phyloP scores from a whole-genome alignment of 2,888 invertebrate genomes.

The Zele albiditarsus region DNA sequence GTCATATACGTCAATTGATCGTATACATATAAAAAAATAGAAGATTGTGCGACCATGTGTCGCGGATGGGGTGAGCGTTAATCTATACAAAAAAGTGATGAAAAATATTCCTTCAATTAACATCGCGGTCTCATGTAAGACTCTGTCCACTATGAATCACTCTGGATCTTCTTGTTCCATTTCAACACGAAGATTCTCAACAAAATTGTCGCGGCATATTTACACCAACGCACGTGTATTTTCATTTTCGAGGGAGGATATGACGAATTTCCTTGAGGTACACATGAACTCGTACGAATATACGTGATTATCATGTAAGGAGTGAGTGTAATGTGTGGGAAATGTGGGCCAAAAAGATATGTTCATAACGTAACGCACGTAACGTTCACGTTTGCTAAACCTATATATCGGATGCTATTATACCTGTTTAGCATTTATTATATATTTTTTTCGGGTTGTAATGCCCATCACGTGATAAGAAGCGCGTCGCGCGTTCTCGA shows the following conservation, averaged over 20 bases:
- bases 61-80: neutral
- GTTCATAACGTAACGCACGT: neutral
- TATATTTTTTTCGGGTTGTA: slow-evolving; percentile 53
- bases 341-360: slow-evolving; percentile 5
- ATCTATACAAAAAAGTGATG: neutral
- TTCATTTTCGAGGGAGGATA: too few species aligned
- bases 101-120: neutral
- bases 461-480: slow-evolving; percentile 26
- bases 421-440: slow-evolving; percentile 54
- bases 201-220: slow-evolving; percentile 53
- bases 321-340: neutral
- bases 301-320: neutral
- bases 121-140: neutral
- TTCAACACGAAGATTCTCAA: slow-evolving; percentile 56
- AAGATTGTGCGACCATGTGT: too few species aligned
- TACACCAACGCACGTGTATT: slow-evolving; percentile 33
- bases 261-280: slow-evolving; percentile 10
- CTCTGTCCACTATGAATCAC: too few species aligned
- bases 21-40: too few species aligned
- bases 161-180: slow-evolving; percentile 46
- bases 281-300: neutral
- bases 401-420: slow-evolving; percentile 16
- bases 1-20: neutral
- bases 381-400: slow-evolving; percentile 26
- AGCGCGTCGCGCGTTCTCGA: slow-evolving; percentile 6